Percentiles rank a stretch among this genome's conserved stretches.
Evolutionary conservation across 2,888 invertebrate species (phyloP).

Genomic region (Bruchidius siliquastri): DNA sequence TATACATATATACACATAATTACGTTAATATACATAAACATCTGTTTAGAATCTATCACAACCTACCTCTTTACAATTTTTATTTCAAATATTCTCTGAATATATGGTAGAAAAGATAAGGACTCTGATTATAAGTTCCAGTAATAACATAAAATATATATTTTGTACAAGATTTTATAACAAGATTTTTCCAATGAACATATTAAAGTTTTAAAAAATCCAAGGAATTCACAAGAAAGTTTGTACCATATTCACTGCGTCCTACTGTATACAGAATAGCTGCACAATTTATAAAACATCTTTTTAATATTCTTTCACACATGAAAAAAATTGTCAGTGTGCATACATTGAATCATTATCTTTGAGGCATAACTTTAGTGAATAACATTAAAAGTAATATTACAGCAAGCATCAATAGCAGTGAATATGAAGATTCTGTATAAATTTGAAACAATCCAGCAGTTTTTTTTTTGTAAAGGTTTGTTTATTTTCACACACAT

Average conservation of each 20-base stretch:
- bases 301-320: too few species aligned
- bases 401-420: not conserved
- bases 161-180: constrained; percentile 1
- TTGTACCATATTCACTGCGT: not conserved
- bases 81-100: constrained; percentile 1
- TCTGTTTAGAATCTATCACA: constrained; percentile 32
- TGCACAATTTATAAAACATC: not conserved
- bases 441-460: not conserved
- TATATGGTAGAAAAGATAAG: not conserved
- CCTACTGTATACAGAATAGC: too few species aligned
- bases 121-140: constrained; percentile 8
- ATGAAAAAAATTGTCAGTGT: too few species aligned
- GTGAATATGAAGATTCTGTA: not conserved
- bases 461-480: not conserved
- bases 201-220: not conserved
- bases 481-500: not conserved
- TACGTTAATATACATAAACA: constrained; percentile 32
- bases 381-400: not conserved
- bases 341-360: too few species aligned
- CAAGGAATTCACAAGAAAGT: not conserved
- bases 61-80: constrained; percentile 18
- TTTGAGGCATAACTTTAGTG: too few species aligned
- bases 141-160: constrained; percentile 2
- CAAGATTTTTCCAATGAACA: not conserved
- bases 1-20: constrained; percentile 31